These are phyloP conservation scores for Liasis olivaceus DNA, from an alignment of 2,797 vertebrate genomes.

Conservation along the genomic window DNA sequence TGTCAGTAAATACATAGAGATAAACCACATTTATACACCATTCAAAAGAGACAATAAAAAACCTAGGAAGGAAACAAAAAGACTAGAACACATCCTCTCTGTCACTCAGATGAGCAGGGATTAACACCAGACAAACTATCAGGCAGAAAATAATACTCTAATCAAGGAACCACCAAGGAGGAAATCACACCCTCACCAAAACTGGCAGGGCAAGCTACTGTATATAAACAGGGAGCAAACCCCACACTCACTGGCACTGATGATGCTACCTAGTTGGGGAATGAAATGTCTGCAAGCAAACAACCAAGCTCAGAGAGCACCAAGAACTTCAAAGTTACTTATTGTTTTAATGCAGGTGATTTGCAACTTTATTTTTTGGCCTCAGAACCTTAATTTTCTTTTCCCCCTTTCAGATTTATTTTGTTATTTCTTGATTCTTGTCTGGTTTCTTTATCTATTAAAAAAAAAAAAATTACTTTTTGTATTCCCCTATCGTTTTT, in stretches of 20 bases:
- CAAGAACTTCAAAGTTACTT: background rate
- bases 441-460: background rate
- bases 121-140: background rate
- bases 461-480: background rate
- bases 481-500: background rate
- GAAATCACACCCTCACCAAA: background rate
- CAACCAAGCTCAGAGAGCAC: background rate
- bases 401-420: background rate
- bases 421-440: background rate
- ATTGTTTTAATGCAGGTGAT: background rate
- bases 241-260: no score
- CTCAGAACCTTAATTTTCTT: background rate
- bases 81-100: background rate
- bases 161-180: background rate
- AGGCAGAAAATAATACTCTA: background rate
- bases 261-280: no score
- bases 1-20: background rate
- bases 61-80: background rate
- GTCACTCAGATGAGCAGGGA: background rate
- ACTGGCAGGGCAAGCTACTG: background rate
- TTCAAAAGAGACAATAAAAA: background rate
- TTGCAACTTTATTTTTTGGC: background rate
- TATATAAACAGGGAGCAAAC: no score
- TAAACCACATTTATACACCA: background rate
- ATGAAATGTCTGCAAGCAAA: background rate